These are phyloP conservation scores for Dermatemys mawii DNA, from an alignment of 2,113 vertebrate genomes.

Conservation along the genomic window DNA sequence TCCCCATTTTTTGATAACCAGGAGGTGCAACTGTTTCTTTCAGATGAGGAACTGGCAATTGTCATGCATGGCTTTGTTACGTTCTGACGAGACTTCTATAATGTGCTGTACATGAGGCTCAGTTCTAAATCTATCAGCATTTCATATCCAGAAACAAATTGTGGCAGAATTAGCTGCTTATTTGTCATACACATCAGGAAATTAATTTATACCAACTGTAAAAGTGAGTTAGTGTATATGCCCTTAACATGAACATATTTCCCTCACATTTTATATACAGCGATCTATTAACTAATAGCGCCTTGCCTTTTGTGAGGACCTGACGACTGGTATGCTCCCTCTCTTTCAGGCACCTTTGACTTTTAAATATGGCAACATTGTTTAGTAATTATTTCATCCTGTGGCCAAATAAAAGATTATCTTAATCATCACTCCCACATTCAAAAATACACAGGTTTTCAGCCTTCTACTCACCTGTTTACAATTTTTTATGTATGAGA, in stretches of 20 bases:
- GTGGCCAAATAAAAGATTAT: neutral
- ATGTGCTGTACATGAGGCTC: neutral
- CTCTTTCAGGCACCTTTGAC: neutral
- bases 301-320: neutral
- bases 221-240: neutral
- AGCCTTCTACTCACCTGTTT: neutral
- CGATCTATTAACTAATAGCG: neutral
- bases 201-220: neutral
- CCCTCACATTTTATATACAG: neutral
- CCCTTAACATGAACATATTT: neutral
- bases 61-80: neutral
- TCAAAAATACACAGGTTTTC: neutral
- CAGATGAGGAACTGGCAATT: neutral
- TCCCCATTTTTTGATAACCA: neutral
- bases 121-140: neutral
- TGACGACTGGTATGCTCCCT: neutral
- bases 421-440: neutral
- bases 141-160: neutral
- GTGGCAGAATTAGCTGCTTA: neutral
- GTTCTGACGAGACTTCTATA: neutral
- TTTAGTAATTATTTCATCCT: neutral
- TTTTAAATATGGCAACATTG: neutral
- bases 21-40: neutral
- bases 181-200: neutral
- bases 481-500: neutral